These are phyloP conservation scores for Microcebus ravelobensis DNA, from an alignment of 2,113 vertebrate species.

Conservation along the genomic window DNA sequence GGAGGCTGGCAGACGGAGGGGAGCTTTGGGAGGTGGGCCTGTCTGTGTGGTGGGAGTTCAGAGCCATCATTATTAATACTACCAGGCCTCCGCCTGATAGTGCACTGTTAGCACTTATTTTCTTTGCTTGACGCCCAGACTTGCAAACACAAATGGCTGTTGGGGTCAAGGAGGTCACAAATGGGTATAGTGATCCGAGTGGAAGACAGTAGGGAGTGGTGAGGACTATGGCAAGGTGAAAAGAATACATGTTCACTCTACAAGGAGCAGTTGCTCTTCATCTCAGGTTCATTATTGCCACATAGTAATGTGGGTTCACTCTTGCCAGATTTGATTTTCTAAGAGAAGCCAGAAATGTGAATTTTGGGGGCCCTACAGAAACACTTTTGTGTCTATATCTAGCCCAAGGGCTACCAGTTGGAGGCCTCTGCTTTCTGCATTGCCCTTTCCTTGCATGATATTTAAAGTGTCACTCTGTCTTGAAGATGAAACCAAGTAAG, in stretches of 20 bases:
- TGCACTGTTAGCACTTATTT: fast-evolving
- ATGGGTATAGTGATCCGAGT: too few relatives aligned
- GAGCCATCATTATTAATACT: background rate
- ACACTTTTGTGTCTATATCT: background rate
- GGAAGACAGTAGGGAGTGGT: background rate
- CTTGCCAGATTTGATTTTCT: background rate
- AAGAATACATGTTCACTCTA: fast-evolving
- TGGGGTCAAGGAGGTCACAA: background rate
- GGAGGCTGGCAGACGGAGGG: background rate
- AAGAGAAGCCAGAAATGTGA: background rate
- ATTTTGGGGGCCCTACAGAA: background rate
- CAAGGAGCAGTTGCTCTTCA: background rate
- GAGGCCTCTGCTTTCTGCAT: background rate
- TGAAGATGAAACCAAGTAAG: background rate
- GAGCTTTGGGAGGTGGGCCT: background rate
- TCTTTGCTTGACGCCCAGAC: background rate
- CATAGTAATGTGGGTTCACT: background rate
- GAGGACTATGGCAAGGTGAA: background rate
- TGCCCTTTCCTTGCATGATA: background rate
- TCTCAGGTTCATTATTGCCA: background rate
- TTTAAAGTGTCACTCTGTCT: background rate
- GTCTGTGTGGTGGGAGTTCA: background rate
- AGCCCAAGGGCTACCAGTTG: background rate
- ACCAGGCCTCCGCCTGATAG: fast-evolving
- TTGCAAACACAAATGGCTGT: background rate